These are phyloP conservation scores for Onychorhynchus coronatus DNA, from an alignment of 2,113 vertebrate genomes.

Conservation along the genomic window DNA sequence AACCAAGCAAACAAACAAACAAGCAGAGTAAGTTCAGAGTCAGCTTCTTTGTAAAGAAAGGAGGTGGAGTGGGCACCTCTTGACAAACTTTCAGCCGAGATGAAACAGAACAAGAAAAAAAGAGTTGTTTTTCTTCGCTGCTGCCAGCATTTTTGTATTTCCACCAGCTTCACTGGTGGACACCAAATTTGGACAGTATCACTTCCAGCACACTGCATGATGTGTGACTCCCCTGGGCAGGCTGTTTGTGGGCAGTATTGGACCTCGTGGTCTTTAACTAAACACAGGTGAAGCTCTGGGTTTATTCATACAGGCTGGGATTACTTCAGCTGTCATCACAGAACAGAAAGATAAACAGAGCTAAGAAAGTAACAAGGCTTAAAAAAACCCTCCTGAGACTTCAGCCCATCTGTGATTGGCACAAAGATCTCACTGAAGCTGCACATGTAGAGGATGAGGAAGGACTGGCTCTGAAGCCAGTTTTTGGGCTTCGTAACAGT, in stretches of 20 bases:
- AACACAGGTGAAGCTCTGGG: constrained; percentile 3
- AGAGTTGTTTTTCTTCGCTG: neutral
- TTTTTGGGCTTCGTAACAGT: neutral
- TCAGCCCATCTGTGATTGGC: neutral
- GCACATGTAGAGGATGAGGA: neutral
- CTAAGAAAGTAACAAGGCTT: neutral
- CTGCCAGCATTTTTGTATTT: neutral
- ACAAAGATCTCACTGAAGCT: neutral
- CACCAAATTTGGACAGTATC: neutral
- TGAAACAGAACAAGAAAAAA: neutral
- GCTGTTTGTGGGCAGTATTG: neutral
- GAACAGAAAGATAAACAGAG: constrained; percentile 27
- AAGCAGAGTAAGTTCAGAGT: neutral
- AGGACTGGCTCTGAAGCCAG: neutral
- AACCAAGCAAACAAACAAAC: neutral
- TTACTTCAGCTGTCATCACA: neutral
- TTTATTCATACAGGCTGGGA: neutral
- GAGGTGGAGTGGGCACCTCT: neutral
- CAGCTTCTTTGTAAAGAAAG: neutral
- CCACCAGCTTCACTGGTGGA: neutral
- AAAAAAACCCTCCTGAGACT: neutral
- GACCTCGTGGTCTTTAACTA: neutral
- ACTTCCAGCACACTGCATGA: neutral
- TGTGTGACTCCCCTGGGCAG: neutral
- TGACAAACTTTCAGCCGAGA: neutral